A percentile compares a stretch with the other conserved stretches of the same genome.
These are phyloP conservation scores for Diloba caeruleocephala DNA, from an alignment of 2,888 invertebrate genomes.

Conservation along the genomic window DNA sequence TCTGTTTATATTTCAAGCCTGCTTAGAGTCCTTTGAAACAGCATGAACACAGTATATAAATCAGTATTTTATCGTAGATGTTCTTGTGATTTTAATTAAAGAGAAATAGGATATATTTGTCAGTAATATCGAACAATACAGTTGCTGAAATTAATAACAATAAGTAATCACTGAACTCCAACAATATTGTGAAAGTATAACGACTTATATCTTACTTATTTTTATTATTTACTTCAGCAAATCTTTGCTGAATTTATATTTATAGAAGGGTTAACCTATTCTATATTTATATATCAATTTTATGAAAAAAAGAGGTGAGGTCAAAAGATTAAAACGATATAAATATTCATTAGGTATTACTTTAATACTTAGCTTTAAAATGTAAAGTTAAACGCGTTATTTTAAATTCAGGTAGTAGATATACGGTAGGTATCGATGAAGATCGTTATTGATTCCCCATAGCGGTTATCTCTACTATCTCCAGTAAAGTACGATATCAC, in stretches of 20 bases:
- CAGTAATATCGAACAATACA: neutral
- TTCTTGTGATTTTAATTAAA: conserved; percentile 19
- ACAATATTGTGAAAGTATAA: too few relatives aligned
- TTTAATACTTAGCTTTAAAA: conserved; percentile 54
- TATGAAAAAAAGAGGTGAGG: conserved; percentile 19
- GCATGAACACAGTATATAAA: conserved; percentile 25
- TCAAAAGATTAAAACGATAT: conserved; percentile 31
- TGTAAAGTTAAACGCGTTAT: conserved; percentile 51
- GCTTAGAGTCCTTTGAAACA: conserved; percentile 42
- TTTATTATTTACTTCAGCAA: too few relatives aligned
- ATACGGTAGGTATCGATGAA: conserved; percentile 45
- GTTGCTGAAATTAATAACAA: too few relatives aligned
- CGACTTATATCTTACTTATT: too few relatives aligned
- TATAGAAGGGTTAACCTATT: too few relatives aligned
- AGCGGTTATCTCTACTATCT: conserved; percentile 58
- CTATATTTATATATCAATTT: too few relatives aligned
- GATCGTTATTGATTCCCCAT: conserved; percentile 61
- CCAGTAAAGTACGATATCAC: conserved; percentile 54
- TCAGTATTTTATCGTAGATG: conserved; percentile 31
- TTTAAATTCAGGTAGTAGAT: conserved; percentile 50
- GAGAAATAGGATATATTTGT: conserved; percentile 6
- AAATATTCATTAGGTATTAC: conserved; percentile 54
- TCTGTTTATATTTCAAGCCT: conserved; percentile 50
- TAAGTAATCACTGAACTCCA: too few relatives aligned
- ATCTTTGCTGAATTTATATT: too few relatives aligned